Percentiles rank a stretch among this genome's conserved stretches.
Evolutionary conservation across 1,140 invertebrate genomes (phyloP).

Genomic region (Pogonus chalceus): DNA sequence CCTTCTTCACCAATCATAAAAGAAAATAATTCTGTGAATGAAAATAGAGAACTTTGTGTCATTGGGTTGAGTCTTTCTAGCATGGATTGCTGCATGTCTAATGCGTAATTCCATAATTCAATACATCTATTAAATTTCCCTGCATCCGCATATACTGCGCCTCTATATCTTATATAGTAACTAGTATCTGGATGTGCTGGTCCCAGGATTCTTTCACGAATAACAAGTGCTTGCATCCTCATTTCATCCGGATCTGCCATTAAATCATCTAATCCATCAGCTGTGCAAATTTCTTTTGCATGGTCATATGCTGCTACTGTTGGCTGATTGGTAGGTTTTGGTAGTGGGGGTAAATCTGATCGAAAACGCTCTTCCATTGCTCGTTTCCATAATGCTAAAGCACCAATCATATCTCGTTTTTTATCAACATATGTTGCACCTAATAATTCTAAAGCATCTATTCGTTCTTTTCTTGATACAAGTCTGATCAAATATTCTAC

Average conservation of each 20-base stretch:
- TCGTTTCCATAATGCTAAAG: constrained; percentile 76
- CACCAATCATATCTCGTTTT: constrained; percentile 85
- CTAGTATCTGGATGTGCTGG: constrained; percentile 93
- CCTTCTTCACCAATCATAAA: constrained; percentile 81
- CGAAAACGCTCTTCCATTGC: constrained; percentile 72
- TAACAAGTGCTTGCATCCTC: constrained; percentile 91
- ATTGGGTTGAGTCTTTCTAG: constrained; percentile 87
- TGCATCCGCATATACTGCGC: constrained; percentile 89
- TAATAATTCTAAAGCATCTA: constrained; percentile 84
- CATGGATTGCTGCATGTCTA: constrained; percentile 91
- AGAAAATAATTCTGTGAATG: constrained; percentile 89
- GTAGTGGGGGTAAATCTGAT: constrained; percentile 34
- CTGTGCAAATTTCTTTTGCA: constrained; percentile 67
- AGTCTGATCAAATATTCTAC: constrained; percentile 82
- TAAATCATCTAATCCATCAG: constrained; percentile 73
- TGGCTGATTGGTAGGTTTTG: constrained; percentile 55
- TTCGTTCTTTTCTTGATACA: constrained; percentile 67
- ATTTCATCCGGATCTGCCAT: constrained; percentile 89
- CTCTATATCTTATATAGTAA: constrained; percentile 88
- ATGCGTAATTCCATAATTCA: constrained; percentile 90
- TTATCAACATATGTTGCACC: constrained; percentile 97
- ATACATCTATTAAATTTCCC: constrained; percentile 88
- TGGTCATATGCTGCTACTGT: constrained; percentile 81
- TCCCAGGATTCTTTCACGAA: constrained; percentile 82
- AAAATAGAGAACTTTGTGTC: constrained; percentile 86